These are phyloP conservation scores for Tachuris rubrigastra DNA, from an alignment of 2,113 vertebrate genomes.

Conservation along the genomic window DNA sequence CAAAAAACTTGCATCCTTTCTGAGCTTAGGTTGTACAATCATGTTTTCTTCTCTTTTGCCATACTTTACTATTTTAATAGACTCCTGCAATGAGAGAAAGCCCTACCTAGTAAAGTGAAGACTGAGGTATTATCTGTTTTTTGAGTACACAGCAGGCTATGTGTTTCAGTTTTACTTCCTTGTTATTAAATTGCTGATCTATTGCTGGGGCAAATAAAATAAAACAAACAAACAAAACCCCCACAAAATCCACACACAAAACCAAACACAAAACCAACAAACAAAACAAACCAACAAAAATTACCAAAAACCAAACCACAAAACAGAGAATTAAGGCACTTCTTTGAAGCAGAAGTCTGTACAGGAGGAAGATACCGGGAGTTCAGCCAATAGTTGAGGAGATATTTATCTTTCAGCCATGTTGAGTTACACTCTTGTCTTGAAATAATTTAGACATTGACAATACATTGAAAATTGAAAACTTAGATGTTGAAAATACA, in stretches of 20 bases:
- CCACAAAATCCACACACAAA: background rate
- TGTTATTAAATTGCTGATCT: background rate
- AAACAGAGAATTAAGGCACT: background rate
- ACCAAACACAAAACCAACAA: background rate
- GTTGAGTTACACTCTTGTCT: background rate
- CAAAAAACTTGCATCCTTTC: background rate
- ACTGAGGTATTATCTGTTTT: background rate
- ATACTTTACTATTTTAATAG: background rate
- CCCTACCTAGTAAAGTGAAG: background rate
- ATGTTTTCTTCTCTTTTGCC: background rate
- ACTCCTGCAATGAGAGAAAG: background rate
- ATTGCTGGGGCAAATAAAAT: background rate
- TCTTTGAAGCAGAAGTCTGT: background rate
- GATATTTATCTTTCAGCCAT: background rate
- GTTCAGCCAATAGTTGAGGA: background rate
- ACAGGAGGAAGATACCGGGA: background rate
- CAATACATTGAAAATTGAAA: background rate
- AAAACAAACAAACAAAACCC: background rate
- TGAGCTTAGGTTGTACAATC: background rate
- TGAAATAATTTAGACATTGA: background rate
- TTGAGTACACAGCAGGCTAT: background rate
- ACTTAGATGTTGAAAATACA: background rate
- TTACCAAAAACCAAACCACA: background rate
- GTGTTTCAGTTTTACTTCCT: background rate
- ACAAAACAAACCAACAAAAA: background rate